Base-by-base conservation (phyloP, 2,113 vertebrate species). In the Solea solea region DNA sequence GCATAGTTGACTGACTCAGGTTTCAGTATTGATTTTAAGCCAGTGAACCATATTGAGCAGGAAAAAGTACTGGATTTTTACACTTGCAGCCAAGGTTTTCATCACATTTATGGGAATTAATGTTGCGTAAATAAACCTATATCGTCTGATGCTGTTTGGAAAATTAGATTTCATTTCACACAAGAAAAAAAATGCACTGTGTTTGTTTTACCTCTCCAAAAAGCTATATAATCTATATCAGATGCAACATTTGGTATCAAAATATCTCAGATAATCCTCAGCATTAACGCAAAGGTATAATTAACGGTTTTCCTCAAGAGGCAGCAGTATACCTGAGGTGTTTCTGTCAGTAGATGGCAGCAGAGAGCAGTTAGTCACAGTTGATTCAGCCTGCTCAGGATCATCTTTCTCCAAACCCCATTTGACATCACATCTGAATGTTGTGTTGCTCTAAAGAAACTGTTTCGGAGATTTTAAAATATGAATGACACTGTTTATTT, bases 281-380 rank as follows among this genome's bases (percentile, higher is more conserved):
- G 34, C 4, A 1, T 13, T 27, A 9, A 25, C 28, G 12, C 8
- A n/a, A 8, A 48, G 58, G 48, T 44, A 7, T 7, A 59, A 34
- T 54, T n/a, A 57, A 48, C n/a, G 16, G 5, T 66, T 53, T 72
- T 42, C 25, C 13, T 49, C 10, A 13, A 8, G 34, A 34, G 34
- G 14, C 9, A 41, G 2, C 15, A 12, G n/a, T 15, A 27, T 0
- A 65, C 64, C 46, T 62, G 57, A 75, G 39, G 40, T 57, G 62
- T 60, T 82, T 71, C 57, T 48, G 87, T 74, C 89, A 90, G 83
- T 78, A 92, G 89, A 81, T 87, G 89, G 89, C 88, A 88, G 87
- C 82, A 90, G 63, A 85, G 74, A 90, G 67, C 84, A 72, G 71
- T 84, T 64, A 69, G 72, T 75, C 62, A 80, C 62, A 59, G 53